Conservation (phyloP, 2,888 invertebrate species). For the Pachymerium ferrugineum region DNA sequence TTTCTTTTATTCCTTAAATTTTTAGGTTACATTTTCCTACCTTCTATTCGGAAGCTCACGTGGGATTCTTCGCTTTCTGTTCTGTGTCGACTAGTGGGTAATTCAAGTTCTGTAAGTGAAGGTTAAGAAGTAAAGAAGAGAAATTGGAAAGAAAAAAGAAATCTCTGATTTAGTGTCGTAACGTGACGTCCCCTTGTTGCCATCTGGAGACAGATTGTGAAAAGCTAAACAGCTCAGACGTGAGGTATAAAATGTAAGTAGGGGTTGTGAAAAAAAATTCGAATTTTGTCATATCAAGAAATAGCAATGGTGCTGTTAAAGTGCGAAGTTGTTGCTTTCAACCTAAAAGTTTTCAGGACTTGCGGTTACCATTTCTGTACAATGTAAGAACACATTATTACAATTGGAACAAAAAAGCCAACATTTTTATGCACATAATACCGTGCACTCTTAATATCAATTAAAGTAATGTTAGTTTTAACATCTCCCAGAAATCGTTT, state of each 20-base stretch:
- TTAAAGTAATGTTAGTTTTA: no score
- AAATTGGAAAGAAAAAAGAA: constrained; percentile 18
- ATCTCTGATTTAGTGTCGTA: constrained; percentile 23
- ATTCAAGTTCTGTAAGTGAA: constrained; percentile 30
- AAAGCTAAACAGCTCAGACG: constrained; percentile 21
- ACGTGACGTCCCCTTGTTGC: constrained; percentile 12
- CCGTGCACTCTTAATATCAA: no score
- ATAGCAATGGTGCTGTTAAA: not conserved
- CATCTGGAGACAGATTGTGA: constrained; percentile 21
- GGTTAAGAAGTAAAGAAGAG: constrained; percentile 26
- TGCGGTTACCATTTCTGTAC: no score
- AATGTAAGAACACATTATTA: no score
- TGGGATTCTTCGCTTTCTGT: constrained; percentile 35
- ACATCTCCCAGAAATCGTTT: no score
- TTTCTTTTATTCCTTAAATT: not conserved
- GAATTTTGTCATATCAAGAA: not conserved
- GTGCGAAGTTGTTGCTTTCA: constrained; percentile 4
- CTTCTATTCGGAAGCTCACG: constrained; percentile 36
- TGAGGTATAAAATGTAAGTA: constrained; percentile 12
- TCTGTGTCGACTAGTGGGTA: constrained; percentile 29
- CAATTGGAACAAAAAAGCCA: no score
- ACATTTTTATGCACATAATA: no score
- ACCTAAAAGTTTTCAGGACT: no score
- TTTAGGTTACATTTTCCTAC: constrained; percentile 30
- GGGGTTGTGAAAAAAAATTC: not conserved